Base-by-base conservation (phyloP, 2,113 vertebrate species). In the Tauraco erythrolophus region DNA sequence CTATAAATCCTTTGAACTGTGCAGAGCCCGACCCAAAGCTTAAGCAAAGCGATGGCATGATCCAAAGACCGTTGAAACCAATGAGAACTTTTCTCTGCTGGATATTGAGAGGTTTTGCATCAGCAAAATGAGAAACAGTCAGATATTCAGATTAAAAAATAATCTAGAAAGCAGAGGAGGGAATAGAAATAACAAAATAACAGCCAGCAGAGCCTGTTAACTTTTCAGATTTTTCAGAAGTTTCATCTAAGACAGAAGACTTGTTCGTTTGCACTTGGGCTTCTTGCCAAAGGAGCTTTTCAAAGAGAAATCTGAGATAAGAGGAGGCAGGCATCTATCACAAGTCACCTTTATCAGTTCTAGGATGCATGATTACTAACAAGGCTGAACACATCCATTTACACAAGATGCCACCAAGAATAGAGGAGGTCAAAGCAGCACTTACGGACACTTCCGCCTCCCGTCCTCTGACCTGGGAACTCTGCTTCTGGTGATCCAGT, bases 271-370 rank as follows among this genome's bases (percentile, higher is more conserved):
- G 37, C 57, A 69, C 61, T n/a, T 91, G 57, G 70, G 88, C 87
- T 88, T 30, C 57, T 72, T 84, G 92, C 91, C 92, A 92, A 76
- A 88, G 56, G 53, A 95, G 82, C 71, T 96, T 96, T 96, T 94
- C 90, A 91, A 48, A 91, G 50, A 82, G 85, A 62, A 60, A 6
- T 81, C 17, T 62, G 66, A 89, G 94, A 84, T 96, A 96, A 96
- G 77, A 94, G n/a, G 27, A 68, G 71, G 64, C 51, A 94, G 88
- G 37, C 51, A 65, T 91, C 85, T 77, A 41, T 85, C 92, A 65
- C 62, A 82, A 75, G 56, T 84, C 92, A 96, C 94, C 70, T 62
- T 89, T 66, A 76, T 61, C 48, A 84, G 83, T 81, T 93, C 91
- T 39, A 60, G 83, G 86, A 79, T 53, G 64, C 25, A 51, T 17